Base-by-base conservation (phyloP, 2,888 invertebrate species). In the Orchestes rusci region DNA sequence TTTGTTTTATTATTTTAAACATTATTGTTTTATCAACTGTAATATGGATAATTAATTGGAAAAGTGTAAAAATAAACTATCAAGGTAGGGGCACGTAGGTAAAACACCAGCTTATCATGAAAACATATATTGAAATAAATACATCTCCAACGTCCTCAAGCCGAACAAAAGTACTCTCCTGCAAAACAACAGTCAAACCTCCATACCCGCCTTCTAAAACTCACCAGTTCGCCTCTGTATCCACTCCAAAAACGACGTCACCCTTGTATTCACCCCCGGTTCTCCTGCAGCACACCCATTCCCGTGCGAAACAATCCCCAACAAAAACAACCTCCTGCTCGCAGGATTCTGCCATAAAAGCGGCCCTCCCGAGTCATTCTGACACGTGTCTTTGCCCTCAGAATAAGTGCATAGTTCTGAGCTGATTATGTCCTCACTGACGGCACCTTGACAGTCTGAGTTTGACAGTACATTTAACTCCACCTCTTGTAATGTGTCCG, bases 291-390 rank as follows among this genome's bases (percentile, higher is more conserved):
- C 81, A 56, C 83, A 84, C 39, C 53, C 68, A 1, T 45, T 36
- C 3, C 82, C 82, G 50, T 53, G 69, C 41, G 76, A 77, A 43
- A 80, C 69, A n/a, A 79, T 56, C 1, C 77, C 82, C 0, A 73
- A 40, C 16, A 58, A 10, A 52, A 67, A 71, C 1, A 72, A 53
- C 2, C 68, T 58, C 0, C 65, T 68, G 0, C 61, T 69, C 0
- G 42, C 15, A 0, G 59, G 55, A 49, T 79, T 75, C 38, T 67
- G 64, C 70, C 73, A 77, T 4, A 61, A 34, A n/a, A 60, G 28
- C 4, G 62, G 63, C 18, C 62, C 61, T 40, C 50, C 50, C 4
- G 63, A 62, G 48, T 63, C 62, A 15, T 52, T 50, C 36, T 57
- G 57, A 42, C 63, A 63, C 3, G 59, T 48, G 42, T 63, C 63